Percentiles rank a stretch among this genome's conserved stretches.
Conservation (phyloP, 2,888 invertebrate genomes). For the Argyresthia goedartella region DNA sequence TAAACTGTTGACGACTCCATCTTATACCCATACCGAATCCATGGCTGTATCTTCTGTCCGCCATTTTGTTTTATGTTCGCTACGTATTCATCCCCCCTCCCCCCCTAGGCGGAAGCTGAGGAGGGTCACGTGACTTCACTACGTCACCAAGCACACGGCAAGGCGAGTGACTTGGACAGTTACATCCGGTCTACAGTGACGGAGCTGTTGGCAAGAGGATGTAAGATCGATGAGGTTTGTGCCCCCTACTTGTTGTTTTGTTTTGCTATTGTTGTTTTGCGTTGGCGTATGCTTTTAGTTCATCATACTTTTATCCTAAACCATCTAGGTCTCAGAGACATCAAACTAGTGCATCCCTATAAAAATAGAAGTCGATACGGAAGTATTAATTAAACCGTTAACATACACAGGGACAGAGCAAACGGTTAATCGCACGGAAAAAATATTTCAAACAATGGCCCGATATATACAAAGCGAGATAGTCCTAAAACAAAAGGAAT, state of each 20-base stretch:
- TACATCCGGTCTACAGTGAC: conserved; percentile 60
- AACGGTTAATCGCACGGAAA: no score
- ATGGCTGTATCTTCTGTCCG: background rate
- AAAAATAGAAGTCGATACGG: no score
- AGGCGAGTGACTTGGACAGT: conserved; percentile 60
- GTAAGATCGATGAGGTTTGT: conserved; percentile 60
- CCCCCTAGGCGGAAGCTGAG: conserved; percentile 75
- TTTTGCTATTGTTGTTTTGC: background rate
- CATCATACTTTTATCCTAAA: no score
- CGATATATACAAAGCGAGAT: no score
- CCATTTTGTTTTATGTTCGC: no score
- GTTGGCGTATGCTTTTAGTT: background rate
- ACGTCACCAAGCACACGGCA: conserved; percentile 63
- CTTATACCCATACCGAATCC: background rate
- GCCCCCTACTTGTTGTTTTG: background rate
- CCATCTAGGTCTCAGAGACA: no score
- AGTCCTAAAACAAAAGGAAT: no score
- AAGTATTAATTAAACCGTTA: no score
- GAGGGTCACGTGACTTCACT: conserved; percentile 72
- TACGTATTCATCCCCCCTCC: conserved; percentile 5
- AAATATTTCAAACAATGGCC: no score
- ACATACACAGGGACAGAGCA: no score
- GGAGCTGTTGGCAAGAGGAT: conserved; percentile 63
- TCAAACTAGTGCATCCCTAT: no score
- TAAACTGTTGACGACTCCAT: background rate